Evolutionary conservation across 2,113 vertebrate species (phyloP).

Genomic region (Poeciliopsis turrubarensis): DNA sequence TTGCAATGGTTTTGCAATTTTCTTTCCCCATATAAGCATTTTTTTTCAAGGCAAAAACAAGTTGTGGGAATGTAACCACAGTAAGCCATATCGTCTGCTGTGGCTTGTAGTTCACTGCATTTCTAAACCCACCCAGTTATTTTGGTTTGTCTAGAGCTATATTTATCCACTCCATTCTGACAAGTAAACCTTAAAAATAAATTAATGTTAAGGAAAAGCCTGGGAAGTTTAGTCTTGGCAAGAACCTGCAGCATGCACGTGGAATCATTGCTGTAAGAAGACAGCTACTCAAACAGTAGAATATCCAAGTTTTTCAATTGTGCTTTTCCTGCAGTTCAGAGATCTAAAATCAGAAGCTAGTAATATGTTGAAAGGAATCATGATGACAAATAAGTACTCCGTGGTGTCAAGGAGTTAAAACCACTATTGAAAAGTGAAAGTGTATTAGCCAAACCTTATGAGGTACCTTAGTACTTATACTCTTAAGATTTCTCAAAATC

Average conservation of each 20-base stretch:
- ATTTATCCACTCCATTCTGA: slow-evolving; percentile 85
- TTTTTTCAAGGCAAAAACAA: slow-evolving; percentile 85
- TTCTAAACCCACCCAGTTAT: slow-evolving; percentile 88
- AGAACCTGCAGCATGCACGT: not conserved
- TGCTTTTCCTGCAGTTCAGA: not conserved
- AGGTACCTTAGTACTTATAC: too few species aligned
- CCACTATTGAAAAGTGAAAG: too few species aligned
- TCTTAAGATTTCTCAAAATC: too few species aligned
- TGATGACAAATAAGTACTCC: too few species aligned
- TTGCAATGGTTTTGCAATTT: slow-evolving; percentile 83
- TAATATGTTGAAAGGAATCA: too few species aligned
- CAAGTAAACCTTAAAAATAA: slow-evolving; percentile 87
- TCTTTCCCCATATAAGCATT: slow-evolving; percentile 82
- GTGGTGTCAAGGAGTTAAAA: too few species aligned
- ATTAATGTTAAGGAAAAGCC: slow-evolving; percentile 74
- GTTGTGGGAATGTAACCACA: slow-evolving; percentile 85
- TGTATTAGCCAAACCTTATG: too few species aligned
- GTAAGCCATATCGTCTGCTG: slow-evolving; percentile 84
- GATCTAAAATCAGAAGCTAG: too few species aligned
- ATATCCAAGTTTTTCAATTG: not conserved
- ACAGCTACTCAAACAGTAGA: not conserved
- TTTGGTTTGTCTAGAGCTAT: slow-evolving; percentile 91
- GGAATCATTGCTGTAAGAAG: not conserved
- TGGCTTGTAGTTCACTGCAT: slow-evolving; percentile 86
- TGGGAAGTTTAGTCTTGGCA: slow-evolving; percentile 18